Conservation (phyloP, 2,888 invertebrate species). For the Pristionchus entomophagus region DNA sequence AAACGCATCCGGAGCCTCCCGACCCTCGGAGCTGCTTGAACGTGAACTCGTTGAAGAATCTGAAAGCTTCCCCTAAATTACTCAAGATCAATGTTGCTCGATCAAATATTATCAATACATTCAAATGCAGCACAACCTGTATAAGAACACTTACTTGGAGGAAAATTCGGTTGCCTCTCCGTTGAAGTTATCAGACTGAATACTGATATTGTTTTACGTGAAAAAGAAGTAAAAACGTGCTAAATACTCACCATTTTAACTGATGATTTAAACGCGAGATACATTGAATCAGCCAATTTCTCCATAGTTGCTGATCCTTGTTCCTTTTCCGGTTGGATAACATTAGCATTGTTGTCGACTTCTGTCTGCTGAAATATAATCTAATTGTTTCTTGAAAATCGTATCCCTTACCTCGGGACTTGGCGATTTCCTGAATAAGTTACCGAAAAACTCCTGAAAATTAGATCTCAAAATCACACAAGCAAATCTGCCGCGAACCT, state of each 20-base stretch:
- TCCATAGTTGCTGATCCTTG: background rate
- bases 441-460: background rate
- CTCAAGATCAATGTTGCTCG: too few species aligned
- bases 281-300: background rate
- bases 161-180: background rate
- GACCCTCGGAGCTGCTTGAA: background rate
- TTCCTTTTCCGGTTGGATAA: too few species aligned
- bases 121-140: too few species aligned
- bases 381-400: background rate
- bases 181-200: background rate
- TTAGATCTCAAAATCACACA: too few species aligned
- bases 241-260: background rate
- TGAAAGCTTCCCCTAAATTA: too few species aligned
- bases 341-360: background rate
- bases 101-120: too few species aligned
- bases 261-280: background rate
- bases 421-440: background rate
- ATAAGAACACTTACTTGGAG: background rate
- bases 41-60: background rate
- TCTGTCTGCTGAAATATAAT: background rate
- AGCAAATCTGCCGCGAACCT: too few species aligned
- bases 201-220: background rate
- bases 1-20: background rate
- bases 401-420: background rate
- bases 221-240: background rate